Conservation (phyloP, 2,888 invertebrate species). For the Napeogenes sylphis region DNA sequence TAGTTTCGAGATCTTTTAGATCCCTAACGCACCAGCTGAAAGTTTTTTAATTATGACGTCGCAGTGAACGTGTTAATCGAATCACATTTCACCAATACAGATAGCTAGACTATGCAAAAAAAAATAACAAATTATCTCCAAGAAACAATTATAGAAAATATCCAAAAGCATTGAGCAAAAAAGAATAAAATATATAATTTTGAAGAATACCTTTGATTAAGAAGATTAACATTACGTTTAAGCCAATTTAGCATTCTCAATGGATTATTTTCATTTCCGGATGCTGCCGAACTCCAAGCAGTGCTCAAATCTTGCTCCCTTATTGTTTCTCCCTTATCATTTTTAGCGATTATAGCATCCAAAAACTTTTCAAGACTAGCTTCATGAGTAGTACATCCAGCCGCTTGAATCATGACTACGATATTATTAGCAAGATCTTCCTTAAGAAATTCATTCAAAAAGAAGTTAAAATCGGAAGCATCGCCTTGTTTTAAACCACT, state of each 20-base stretch:
- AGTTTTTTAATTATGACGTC: too few species aligned
- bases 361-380: constrained; percentile 50
- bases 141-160: too few species aligned
- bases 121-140: too few species aligned
- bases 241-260: constrained; percentile 76
- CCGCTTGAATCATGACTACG: constrained; percentile 79
- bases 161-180: too few species aligned
- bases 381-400: constrained; percentile 81
- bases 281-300: constrained; percentile 70
- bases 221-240: constrained; percentile 41
- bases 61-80: too few species aligned
- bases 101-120: too few species aligned
- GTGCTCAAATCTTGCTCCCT: constrained; percentile 64
- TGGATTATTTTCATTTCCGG: constrained; percentile 76
- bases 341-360: constrained; percentile 45
- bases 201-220: constrained; percentile 3
- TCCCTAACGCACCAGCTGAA: too few species aligned
- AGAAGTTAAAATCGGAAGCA: constrained; percentile 79
- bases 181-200: background rate
- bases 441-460: constrained; percentile 79
- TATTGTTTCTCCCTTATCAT: constrained; percentile 37
- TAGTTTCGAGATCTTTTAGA: too few species aligned
- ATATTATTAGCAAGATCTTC: constrained; percentile 83
- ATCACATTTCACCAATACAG: too few species aligned
- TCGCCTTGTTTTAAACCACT: constrained; percentile 81